These are phyloP conservation scores for Bombycilla garrulus DNA, from an alignment of 2,113 vertebrate species.

Conservation along the genomic window DNA sequence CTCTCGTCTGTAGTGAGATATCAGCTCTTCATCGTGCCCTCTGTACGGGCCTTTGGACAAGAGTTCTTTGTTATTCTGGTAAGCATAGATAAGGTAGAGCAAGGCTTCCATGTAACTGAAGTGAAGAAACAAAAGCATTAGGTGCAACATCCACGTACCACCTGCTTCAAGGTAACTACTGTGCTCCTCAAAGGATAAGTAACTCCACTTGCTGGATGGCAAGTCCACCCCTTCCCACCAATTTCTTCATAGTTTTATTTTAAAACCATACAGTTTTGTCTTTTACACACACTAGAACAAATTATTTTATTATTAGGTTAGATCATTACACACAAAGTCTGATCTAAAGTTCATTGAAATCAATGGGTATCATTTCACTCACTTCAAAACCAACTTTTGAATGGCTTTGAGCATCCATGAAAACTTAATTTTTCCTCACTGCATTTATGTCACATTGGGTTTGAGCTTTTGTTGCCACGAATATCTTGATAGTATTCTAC, in stretches of 20 bases:
- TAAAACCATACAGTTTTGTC: not conserved
- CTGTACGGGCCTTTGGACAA: slow-evolving; percentile 87
- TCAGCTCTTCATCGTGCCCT: slow-evolving; percentile 88
- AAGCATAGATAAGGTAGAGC: slow-evolving; percentile 92
- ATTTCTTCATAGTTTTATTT: not conserved
- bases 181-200: not conserved
- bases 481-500: not conserved
- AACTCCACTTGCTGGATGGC: not conserved
- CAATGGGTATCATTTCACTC: not conserved
- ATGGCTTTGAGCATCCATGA: not conserved
- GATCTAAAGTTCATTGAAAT: not conserved
- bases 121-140: slow-evolving; percentile 44
- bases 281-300: not conserved
- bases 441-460: not conserved
- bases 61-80: slow-evolving; percentile 97
- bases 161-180: not conserved
- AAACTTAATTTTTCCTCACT: not conserved
- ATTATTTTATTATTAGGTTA: not conserved
- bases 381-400: not conserved
- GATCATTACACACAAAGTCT: not conserved
- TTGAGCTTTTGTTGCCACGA: not conserved
- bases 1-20: slow-evolving; percentile 90
- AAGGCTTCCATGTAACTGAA: slow-evolving; percentile 90
- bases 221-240: not conserved
- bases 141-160: not conserved